Evolutionary conservation across 2,888 invertebrate genomes (phyloP), one percentile per base, ranked within the genome.

Genomic region (Cynaeus angustus): DNA sequence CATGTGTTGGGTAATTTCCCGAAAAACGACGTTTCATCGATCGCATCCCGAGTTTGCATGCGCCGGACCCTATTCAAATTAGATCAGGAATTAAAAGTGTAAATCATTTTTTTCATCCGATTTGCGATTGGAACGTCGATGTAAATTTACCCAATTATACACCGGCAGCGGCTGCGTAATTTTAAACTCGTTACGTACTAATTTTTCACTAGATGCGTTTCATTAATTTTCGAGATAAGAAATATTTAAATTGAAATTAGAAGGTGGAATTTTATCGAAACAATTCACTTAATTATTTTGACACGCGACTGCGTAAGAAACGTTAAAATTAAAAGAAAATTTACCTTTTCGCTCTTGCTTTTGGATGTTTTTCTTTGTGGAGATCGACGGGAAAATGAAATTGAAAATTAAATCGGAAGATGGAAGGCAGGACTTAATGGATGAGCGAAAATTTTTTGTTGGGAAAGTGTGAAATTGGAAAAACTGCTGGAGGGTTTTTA

Each of bases 211-310:
- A 46, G n/a, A 41, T 37, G 37, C 41, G 41, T 41, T 10, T 41
- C 38, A 43, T 56, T 56, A 56, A 56, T 56, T 56, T 41, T 4
- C 59, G n/a, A n/a, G 33, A 26, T 28, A 30, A 58, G 45, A 45
- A 58, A 56, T 56, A 41, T 21, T 41, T 21, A 41, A 56, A 56
- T 33, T 53, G 38, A 53, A 53, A 43, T 41, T 56, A 41, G 56
- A 53, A 14, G 26, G 59, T 26, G 26, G 41, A 59, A 45, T 28
- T 59, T 59, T 46, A 59, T 59, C 46, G 59, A 59, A 59, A 46
- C 59, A 28, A 56, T 56, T 56, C 46, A 30, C 59, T 59, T 45
- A 46, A 46, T 59, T 30, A 59, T 43, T 41, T 41, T 41, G 16
- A 41, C 56, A 38, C 55, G 38, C 55, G 38, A 55, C 33, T 5